Evolutionary conservation across 2,797 vertebrate species (phyloP).

Genomic region (Acanthurus lineatus): DNA sequence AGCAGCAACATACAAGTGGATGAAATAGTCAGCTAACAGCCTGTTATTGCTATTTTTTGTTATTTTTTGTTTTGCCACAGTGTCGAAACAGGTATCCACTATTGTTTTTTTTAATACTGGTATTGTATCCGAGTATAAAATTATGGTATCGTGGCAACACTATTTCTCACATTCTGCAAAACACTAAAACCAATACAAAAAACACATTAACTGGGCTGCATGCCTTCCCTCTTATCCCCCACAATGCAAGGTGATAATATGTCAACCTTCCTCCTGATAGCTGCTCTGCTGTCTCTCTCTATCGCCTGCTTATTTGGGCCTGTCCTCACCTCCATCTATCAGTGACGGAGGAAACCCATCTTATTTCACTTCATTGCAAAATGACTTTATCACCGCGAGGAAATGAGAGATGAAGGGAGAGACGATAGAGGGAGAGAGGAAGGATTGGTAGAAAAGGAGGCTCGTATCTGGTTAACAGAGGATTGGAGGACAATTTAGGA

Average conservation of each 20-base stretch:
- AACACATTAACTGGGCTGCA: constrained; percentile 30
- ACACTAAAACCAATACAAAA: constrained; percentile 36
- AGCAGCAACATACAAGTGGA: too few species aligned
- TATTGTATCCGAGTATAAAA: too few species aligned
- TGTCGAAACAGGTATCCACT: too few species aligned
- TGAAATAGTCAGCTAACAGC: too few species aligned
- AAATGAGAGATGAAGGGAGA: constrained; percentile 70
- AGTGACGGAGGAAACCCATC: constrained; percentile 64
- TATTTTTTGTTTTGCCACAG: too few species aligned
- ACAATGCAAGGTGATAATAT: constrained; percentile 35
- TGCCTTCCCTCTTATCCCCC: constrained; percentile 28
- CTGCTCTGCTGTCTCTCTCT: constrained; percentile 44
- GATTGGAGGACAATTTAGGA: constrained; percentile 73
- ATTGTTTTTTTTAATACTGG: too few species aligned
- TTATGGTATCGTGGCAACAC: too few species aligned
- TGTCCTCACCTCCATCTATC: constrained; percentile 72
- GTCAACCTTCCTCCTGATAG: constrained; percentile 38
- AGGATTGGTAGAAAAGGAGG: constrained; percentile 7
- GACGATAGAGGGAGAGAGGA: constrained; percentile 33
- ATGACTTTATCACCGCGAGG: constrained; percentile 69
- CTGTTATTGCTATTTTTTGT: too few species aligned
- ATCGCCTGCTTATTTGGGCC: constrained; percentile 58
- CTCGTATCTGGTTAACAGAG: constrained; percentile 61
- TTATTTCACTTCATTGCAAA: constrained; percentile 71
- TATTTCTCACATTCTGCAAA: constrained; percentile 17